Evolutionary conservation across 2,888 invertebrate species (phyloP).

Genomic region (Ennomos fuscantarius): DNA sequence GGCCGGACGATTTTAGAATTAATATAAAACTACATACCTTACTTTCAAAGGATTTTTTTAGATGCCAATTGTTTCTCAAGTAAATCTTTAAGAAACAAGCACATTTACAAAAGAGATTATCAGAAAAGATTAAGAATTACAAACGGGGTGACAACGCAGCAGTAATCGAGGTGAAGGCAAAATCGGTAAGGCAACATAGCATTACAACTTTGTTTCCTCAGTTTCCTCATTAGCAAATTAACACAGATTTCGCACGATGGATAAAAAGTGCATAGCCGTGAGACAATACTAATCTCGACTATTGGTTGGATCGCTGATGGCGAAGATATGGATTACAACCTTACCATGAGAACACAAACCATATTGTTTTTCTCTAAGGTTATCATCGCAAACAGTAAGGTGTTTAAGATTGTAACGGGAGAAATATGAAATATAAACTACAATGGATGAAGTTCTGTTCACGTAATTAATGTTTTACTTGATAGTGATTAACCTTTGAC

Average conservation of each 20-base stretch:
- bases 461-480: slow-evolving; percentile 8
- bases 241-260: slow-evolving; percentile 34
- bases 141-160: too few relatives aligned
- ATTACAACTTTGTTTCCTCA: slow-evolving; percentile 3
- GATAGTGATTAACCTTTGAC: not conserved
- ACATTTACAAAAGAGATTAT: too few relatives aligned
- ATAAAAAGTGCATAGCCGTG: slow-evolving; percentile 16
- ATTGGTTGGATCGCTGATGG: slow-evolving; percentile 40
- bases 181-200: not conserved
- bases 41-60: too few relatives aligned
- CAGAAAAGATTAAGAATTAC: too few relatives aligned
- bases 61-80: too few relatives aligned
- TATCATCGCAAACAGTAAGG: slow-evolving; percentile 1
- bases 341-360: slow-evolving; percentile 32
- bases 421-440: slow-evolving; percentile 25
- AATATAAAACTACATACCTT: too few relatives aligned
- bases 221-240: slow-evolving; percentile 26
- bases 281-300: slow-evolving; percentile 27
- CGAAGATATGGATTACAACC: slow-evolving; percentile 36
- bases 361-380: slow-evolving; percentile 30
- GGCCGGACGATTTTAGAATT: too few relatives aligned
- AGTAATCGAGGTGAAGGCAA: not conserved
- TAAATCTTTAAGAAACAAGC: too few relatives aligned
- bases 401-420: slow-evolving; percentile 27
- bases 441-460: slow-evolving; percentile 30